phyloP scores from a whole-genome alignment of 35 echinoderm and acorn worm species.

The Ptychodera flava region DNA sequence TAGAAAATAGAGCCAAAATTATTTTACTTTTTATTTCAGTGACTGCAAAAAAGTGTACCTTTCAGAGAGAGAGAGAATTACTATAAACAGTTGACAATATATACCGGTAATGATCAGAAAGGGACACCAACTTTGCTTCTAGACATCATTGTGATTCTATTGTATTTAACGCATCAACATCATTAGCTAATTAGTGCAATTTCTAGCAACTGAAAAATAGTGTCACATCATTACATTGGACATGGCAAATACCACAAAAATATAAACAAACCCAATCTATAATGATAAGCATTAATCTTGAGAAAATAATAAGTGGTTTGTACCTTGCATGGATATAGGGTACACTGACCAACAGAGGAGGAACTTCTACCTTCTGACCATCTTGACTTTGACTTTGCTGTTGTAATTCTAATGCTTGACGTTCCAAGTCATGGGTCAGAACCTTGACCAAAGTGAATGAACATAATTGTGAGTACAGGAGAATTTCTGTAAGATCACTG shows the following conservation, averaged over 20 bases:
- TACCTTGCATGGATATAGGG: constrained; percentile 90
- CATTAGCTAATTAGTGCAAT: too few relatives aligned
- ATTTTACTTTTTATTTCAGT: neutral
- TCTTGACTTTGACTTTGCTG: constrained; percentile 36
- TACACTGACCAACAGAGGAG: constrained; percentile 66
- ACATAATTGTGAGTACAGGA: neutral
- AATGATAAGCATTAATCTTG: too few relatives aligned
- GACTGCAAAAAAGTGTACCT: neutral
- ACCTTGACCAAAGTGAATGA: constrained; percentile 10
- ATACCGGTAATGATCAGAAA: neutral
- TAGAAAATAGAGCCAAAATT: neutral
- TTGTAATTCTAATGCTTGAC: constrained; percentile 56
- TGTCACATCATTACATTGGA: too few relatives aligned
- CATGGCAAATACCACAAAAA: too few relatives aligned
- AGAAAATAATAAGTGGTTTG: too few relatives aligned
- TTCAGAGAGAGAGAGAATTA: neutral
- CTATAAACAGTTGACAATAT: too few relatives aligned
- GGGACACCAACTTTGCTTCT: neutral
- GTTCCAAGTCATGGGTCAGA: constrained; percentile 72
- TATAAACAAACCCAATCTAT: too few relatives aligned
- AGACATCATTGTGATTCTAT: too few relatives aligned
- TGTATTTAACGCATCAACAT: too few relatives aligned
- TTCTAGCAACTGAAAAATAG: too few relatives aligned
- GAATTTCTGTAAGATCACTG: neutral
- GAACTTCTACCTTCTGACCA: constrained; percentile 25